Evolutionary conservation across 2,113 vertebrate species (phyloP).

Genomic region (Takifugu bimaculatus): DNA sequence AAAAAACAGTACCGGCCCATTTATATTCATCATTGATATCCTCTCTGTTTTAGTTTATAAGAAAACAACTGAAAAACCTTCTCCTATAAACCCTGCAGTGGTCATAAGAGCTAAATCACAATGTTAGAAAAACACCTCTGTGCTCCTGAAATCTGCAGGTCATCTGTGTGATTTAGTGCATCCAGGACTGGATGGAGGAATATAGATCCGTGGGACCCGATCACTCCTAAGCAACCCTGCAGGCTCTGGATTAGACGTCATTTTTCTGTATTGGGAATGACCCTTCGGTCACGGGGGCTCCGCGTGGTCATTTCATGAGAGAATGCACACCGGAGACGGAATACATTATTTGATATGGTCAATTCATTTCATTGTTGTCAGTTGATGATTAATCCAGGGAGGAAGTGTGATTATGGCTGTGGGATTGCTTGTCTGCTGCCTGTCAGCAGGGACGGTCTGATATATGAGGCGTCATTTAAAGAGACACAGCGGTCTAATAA

Average conservation of each 20-base stretch:
- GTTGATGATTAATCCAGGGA: not conserved
- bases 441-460: not conserved
- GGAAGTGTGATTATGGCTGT: not conserved
- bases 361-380: conserved; percentile 18
- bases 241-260: conserved; percentile 4
- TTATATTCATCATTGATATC: too few species aligned
- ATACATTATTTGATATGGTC: not conserved
- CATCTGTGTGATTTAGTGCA: not conserved
- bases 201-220: conserved; percentile 20
- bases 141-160: too few species aligned
- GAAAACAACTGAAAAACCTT: too few species aligned
- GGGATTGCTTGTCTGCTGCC: not conserved
- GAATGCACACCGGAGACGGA: conserved; percentile 12
- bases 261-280: conserved; percentile 36
- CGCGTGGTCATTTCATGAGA: conserved; percentile 15
- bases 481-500: not conserved
- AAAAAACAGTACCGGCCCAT: too few species aligned
- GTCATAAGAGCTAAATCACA: too few species aligned
- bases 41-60: too few species aligned
- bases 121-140: too few species aligned
- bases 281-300: conserved; percentile 2
- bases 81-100: too few species aligned
- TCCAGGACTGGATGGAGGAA: not conserved
- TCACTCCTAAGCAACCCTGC: conserved; percentile 1
- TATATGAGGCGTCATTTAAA: not conserved